These are phyloP conservation scores for Eudasyphora cyanicolor DNA, from an alignment of 2,888 invertebrate species.

Conservation along the genomic window DNA sequence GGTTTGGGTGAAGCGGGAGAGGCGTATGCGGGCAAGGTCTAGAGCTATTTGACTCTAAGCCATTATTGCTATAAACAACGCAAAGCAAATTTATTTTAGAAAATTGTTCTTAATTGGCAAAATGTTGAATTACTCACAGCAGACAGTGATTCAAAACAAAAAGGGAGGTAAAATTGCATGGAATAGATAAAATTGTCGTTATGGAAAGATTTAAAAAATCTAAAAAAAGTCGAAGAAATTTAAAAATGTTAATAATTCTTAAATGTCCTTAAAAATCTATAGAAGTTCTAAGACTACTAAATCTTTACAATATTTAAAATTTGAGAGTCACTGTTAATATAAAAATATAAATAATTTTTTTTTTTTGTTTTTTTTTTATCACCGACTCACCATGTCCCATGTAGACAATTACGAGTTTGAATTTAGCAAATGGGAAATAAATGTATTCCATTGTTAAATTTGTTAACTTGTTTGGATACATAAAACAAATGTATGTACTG, in stretches of 20 bases:
- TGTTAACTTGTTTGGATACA: not conserved
- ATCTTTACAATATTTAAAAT: too few species aligned
- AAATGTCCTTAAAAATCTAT: too few species aligned
- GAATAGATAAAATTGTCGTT: not conserved
- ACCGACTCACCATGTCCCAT: not conserved
- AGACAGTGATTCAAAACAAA: not conserved
- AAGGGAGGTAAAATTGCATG: not conserved
- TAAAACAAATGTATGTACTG: not conserved
- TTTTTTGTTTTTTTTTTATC: too few species aligned
- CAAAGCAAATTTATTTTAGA: slow-evolving; percentile 34
- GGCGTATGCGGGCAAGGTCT: not conserved
- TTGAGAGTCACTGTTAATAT: too few species aligned
- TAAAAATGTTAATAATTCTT: too few species aligned
- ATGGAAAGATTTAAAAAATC: not conserved
- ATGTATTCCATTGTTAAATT: not conserved
- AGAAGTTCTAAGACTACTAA: too few species aligned
- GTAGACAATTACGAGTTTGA: not conserved
- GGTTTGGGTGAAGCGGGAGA: not conserved
- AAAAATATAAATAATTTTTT: too few species aligned
- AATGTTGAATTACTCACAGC: not conserved
- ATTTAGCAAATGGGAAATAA: slow-evolving; percentile 6
- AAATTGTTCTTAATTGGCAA: slow-evolving; percentile 32
- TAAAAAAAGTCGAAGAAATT: too few species aligned
- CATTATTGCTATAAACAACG: slow-evolving; percentile 39
- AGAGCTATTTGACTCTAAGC: not conserved